A percentile compares a stretch with the other conserved stretches of the same genome.
phyloP scores from a whole-genome alignment of 2,797 vertebrate species.

The Manis javanica region DNA sequence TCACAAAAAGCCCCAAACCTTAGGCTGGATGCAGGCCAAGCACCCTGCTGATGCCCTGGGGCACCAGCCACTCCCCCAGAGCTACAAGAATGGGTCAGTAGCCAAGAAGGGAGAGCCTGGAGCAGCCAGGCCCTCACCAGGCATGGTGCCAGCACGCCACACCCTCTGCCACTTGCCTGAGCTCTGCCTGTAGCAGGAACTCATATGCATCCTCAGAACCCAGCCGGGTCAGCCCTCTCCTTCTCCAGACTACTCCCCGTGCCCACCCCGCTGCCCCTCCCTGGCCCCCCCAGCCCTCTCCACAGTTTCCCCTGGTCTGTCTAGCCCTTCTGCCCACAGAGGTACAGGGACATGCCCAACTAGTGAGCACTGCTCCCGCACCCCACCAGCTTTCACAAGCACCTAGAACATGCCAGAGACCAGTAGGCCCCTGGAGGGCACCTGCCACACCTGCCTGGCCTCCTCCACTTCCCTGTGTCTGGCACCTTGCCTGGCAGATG shows the following conservation, averaged over 20 bases:
- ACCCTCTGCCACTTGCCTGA: not conserved
- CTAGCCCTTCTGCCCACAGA: not conserved
- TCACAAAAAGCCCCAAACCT: not conserved
- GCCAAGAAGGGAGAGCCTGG: no score
- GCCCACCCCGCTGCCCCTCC: not conserved
- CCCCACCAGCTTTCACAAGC: rapidly evolving
- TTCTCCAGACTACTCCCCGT: not conserved
- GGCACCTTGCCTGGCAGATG: not conserved
- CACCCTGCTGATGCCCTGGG: rapidly evolving
- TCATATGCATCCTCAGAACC: not conserved
- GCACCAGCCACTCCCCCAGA: rapidly evolving
- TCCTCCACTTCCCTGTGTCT: not conserved
- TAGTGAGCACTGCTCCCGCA: rapidly evolving
- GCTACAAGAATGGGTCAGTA: rapidly evolving
- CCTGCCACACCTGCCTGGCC: not conserved
- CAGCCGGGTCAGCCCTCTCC: not conserved
- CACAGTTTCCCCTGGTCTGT: rapidly evolving
- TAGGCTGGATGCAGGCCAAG: not conserved
- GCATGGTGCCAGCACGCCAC: rapidly evolving
- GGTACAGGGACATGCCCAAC: rapidly evolving
- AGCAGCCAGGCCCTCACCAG: not conserved
- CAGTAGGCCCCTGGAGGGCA: not conserved
- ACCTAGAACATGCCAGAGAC: not conserved
- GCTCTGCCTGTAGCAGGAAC: not conserved
- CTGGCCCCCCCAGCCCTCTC: not conserved